These are phyloP conservation scores for Tachysurus vachellii DNA, from an alignment of 2,113 vertebrate species.

Conservation along the genomic window DNA sequence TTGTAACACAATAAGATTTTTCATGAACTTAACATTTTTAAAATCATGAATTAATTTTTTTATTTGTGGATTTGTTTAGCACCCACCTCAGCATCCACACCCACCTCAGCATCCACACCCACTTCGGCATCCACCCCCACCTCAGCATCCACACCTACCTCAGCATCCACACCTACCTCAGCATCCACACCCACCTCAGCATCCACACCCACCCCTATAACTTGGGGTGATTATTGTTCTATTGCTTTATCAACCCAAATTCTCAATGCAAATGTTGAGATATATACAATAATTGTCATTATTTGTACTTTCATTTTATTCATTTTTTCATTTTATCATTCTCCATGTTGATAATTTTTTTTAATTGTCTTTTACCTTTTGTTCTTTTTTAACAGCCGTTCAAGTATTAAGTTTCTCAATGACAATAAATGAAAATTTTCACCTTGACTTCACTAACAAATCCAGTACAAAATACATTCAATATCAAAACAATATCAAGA, in stretches of 20 bases:
- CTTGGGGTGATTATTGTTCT: neutral
- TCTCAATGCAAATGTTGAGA: too few relatives aligned
- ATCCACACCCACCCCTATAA: neutral
- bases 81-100: neutral
- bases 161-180: neutral
- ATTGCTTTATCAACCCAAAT: neutral
- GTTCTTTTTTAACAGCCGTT: neutral
- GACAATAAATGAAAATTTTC: constrained; percentile 19
- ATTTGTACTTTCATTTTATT: neutral
- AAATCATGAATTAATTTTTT: neutral
- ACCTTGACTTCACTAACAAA: neutral
- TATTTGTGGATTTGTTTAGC: neutral
- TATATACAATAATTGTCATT: neutral
- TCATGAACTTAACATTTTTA: too few relatives aligned
- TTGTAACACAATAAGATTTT: too few relatives aligned
- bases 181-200: neutral
- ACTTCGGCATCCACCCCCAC: neutral
- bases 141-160: neutral
- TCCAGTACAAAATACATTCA: neutral
- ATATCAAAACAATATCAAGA: neutral
- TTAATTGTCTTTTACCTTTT: neutral
- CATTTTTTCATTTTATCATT: neutral
- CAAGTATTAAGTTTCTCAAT: neutral
- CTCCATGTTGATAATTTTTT: neutral
- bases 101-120: neutral